Percentiles rank a stretch among this genome's conserved stretches.
These are phyloP conservation scores for Dendroctonus ponderosae DNA, from an alignment of 1,140 invertebrate species.

Conservation along the genomic window DNA sequence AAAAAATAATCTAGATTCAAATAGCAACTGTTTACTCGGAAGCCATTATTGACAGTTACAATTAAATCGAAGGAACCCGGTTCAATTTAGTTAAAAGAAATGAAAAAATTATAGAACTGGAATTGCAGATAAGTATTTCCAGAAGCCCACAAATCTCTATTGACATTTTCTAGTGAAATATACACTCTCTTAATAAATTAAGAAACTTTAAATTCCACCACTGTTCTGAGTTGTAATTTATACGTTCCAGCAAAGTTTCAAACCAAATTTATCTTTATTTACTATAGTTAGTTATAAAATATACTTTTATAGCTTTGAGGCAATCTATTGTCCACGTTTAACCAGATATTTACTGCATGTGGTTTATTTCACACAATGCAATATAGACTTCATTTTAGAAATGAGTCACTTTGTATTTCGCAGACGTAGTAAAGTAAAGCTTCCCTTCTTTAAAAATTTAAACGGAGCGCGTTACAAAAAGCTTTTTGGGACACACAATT, in stretches of 20 bases:
- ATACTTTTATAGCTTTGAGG: no score
- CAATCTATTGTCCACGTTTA: no score
- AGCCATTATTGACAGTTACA: background rate
- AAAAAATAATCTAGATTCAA: background rate
- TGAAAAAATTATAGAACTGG: conserved; percentile 1
- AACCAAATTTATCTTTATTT: no score
- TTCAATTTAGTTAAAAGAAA: background rate
- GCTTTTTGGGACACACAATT: conserved; percentile 18
- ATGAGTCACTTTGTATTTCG: no score
- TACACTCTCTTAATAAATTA: no score
- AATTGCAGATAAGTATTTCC: conserved; percentile 12
- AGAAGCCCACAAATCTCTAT: conserved; percentile 9
- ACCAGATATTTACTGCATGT: no score
- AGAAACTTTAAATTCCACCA: no score
- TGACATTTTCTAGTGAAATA: background rate
- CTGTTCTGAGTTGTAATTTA: no score
- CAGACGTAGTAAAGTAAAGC: conserved; percentile 4
- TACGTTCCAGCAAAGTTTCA: no score
- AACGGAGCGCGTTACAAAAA: conserved; percentile 9
- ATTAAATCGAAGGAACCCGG: background rate
- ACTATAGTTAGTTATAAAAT: no score
- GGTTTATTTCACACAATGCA: no score
- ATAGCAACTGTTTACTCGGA: background rate
- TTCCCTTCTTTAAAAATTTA: conserved; percentile 15
- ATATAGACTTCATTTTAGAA: no score